phyloP scores from a whole-genome alignment of 2,888 invertebrate genomes.

The Plemyria rubiginata region DNA sequence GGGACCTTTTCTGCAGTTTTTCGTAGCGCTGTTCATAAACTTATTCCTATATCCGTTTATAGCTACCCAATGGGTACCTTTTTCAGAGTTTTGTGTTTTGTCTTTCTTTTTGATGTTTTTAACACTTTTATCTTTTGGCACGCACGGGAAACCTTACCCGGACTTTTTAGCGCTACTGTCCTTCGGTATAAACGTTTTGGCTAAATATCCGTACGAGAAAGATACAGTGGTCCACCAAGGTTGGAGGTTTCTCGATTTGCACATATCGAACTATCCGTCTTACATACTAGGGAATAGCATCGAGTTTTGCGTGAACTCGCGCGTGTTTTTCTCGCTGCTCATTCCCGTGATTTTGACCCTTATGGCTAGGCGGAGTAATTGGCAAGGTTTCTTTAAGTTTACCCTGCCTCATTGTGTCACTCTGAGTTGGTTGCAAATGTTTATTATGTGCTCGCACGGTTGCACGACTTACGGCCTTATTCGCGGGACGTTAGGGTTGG shows the following conservation, averaged over 20 bases:
- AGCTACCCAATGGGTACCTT: slow-evolving; percentile 91
- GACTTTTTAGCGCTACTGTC: slow-evolving; percentile 90
- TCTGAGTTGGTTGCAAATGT: slow-evolving; percentile 94
- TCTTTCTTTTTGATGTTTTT: slow-evolving; percentile 91
- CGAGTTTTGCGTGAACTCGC: slow-evolving; percentile 93
- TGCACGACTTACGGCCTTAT: slow-evolving; percentile 93
- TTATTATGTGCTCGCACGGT: slow-evolving; percentile 92
- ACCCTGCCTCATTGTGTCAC: slow-evolving; percentile 95
- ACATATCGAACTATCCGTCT: slow-evolving; percentile 92
- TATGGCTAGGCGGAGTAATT: slow-evolving; percentile 90
- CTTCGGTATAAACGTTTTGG: slow-evolving; percentile 92
- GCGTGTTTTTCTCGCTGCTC: slow-evolving; percentile 89
- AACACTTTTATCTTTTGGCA: slow-evolving; percentile 90
- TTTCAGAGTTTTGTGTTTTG: slow-evolving; percentile 92
- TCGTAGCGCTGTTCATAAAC: slow-evolving; percentile 90
- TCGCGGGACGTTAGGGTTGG: slow-evolving; percentile 90
- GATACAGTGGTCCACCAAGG: slow-evolving; percentile 93
- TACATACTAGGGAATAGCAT: slow-evolving; percentile 93
- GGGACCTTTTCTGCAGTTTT: slow-evolving; percentile 92
- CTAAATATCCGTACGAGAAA: slow-evolving; percentile 94
- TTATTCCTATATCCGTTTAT: slow-evolving; percentile 92
- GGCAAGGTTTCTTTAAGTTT: slow-evolving; percentile 92
- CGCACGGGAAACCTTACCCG: slow-evolving; percentile 83
- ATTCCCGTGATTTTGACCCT: slow-evolving; percentile 89
- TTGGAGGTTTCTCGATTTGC: slow-evolving; percentile 92